Evolutionary conservation across 1,140 invertebrate species (phyloP).

Genomic region (Formica exsecta): DNA sequence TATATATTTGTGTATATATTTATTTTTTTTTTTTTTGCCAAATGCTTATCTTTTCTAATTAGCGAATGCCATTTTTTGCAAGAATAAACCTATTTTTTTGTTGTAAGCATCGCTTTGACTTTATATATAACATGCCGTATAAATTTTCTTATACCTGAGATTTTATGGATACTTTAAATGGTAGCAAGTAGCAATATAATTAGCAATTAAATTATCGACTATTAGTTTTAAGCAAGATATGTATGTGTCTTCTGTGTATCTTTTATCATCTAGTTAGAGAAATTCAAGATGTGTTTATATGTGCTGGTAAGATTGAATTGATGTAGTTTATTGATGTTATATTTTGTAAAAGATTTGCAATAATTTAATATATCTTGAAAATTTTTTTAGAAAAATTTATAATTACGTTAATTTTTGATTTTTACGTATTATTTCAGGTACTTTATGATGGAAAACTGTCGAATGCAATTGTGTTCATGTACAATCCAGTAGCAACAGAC

Average conservation of each 20-base stretch:
- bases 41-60: conserved; percentile 15
- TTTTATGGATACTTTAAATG: not conserved
- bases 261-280: conserved; percentile 24
- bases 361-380: conserved; percentile 4
- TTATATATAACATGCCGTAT: not conserved
- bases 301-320: conserved; percentile 7
- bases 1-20: not conserved
- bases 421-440: conserved; percentile 89
- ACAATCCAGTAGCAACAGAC: conserved; percentile 99
- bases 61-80: conserved; percentile 4
- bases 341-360: not conserved
- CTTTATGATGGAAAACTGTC: conserved; percentile 99
- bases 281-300: not conserved
- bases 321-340: conserved; percentile 22
- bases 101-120: conserved; percentile 37
- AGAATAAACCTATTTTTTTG: conserved; percentile 13
- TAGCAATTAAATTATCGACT: not conserved
- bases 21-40: not conserved
- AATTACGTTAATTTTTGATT: conserved; percentile 17
- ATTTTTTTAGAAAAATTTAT: not conserved
- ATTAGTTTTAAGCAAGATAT: not conserved
- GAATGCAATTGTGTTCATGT: conserved; percentile 99
- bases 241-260: conserved; percentile 22
- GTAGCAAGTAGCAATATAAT: conserved; percentile 7
- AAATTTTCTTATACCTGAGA: not conserved